Evolutionary conservation across 2,113 vertebrate genomes (phyloP).

Genomic region (Eleginops maclovinus): DNA sequence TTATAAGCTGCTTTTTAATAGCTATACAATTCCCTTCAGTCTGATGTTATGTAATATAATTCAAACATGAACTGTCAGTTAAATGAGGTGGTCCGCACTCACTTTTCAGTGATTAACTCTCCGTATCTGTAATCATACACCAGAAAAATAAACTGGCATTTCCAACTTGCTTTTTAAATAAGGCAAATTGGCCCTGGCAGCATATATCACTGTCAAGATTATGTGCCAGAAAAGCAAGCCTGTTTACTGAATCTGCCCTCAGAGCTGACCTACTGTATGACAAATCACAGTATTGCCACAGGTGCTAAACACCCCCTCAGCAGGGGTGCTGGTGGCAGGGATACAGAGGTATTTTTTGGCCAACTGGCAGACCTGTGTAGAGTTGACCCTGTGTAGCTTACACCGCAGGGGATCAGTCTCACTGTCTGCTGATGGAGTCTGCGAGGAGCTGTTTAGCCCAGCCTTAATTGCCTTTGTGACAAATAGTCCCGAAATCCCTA

Average conservation of each 20-base stretch:
- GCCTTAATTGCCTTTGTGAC: conserved; percentile 66
- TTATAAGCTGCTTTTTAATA: not conserved
- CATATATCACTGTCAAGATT: conserved; percentile 29
- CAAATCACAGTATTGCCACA: conserved; percentile 66
- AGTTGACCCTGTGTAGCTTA: conserved; percentile 64
- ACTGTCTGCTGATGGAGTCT: conserved; percentile 51
- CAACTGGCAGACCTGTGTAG: conserved; percentile 60
- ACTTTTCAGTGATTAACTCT: conserved; percentile 8
- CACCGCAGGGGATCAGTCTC: conserved; percentile 59
- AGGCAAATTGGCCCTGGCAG: conserved; percentile 32
- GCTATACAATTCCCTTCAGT: not conserved
- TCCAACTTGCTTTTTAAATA: conserved; percentile 33
- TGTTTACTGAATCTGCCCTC: conserved; percentile 39
- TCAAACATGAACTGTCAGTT: conserved; percentile 24
- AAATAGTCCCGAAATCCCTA: conserved; percentile 26
- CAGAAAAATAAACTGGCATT: conserved; percentile 36
- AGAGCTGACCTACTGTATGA: conserved; percentile 52
- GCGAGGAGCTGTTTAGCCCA: conserved; percentile 56
- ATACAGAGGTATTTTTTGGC: conserved; percentile 58
- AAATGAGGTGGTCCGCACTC: not conserved
- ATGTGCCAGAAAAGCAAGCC: conserved; percentile 48
- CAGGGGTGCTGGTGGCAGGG: conserved; percentile 55
- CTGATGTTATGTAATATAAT: conserved; percentile 11
- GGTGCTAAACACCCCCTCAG: conserved; percentile 67
- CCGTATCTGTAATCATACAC: conserved; percentile 10